Conservation (phyloP, 2,113 vertebrate genomes). For the Tapirus terrestris region DNA sequence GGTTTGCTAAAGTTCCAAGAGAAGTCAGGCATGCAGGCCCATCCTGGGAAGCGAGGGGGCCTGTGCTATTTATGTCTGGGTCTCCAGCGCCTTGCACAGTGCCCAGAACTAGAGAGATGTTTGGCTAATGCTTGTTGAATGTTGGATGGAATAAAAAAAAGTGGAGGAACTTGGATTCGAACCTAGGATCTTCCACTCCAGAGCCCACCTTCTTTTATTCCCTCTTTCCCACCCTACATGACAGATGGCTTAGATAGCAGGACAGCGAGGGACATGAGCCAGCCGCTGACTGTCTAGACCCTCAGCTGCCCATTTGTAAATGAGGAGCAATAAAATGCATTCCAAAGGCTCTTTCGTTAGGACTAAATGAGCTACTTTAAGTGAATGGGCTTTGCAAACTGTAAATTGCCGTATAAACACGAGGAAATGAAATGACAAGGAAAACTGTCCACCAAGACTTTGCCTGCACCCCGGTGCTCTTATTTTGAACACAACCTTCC, state of each 20-base stretch:
- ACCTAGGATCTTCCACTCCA: neutral
- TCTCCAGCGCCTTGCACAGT: rapidly evolving
- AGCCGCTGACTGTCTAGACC: neutral
- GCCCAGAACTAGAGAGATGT: rapidly evolving
- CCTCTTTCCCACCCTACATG: no score
- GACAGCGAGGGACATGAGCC: neutral
- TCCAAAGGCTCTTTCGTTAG: neutral
- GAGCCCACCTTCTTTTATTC: neutral
- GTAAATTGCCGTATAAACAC: neutral
- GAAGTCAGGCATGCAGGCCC: rapidly evolving
- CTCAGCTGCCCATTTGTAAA: neutral
- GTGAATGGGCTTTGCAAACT: neutral
- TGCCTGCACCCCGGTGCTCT: neutral
- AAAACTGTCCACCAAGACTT: neutral
- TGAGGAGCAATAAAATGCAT: neutral
- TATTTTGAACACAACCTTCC: constrained; percentile 38
- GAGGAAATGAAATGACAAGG: neutral
- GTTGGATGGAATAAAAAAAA: neutral
- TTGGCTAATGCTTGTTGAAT: no score
- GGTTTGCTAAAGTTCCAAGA: rapidly evolving
- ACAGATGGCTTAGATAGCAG: rapidly evolving
- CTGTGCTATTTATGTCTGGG: rapidly evolving
- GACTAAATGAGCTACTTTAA: neutral
- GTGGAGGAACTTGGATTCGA: neutral
- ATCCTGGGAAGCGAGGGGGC: rapidly evolving